Base-by-base conservation (phyloP, 2,888 invertebrate genomes). In the Parthenolecanium corni region DNA sequence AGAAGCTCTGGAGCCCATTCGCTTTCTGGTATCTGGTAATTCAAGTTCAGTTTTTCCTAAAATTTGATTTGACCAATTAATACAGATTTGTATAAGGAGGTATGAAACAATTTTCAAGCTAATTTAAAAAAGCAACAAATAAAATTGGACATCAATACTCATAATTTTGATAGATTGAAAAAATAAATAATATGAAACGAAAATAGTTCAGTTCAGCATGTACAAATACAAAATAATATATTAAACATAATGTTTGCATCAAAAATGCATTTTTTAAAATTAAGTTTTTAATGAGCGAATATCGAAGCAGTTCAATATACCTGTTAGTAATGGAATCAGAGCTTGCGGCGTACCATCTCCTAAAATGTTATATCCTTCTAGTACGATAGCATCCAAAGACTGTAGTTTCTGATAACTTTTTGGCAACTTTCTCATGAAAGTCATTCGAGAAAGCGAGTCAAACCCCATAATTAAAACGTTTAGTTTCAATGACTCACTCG, bases 321-420 rank as follows among this genome's bases (percentile, higher is more conserved):
- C 92, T 0, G 92, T 90, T 1, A 93, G 75, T 65, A 93, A 84
- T 0, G 93, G 93, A 67, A 91, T 88, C 36, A 93, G 72, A 0
- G 92, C 90, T 58, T 87, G 89, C 0, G 90, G 88, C 0, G 89
- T 90, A 0, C 89, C 90, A 71, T 90, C 90, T 0, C 90, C 90
- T 0, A 90, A 82, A 68, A 90, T 89, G 70, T 90, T 90, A 71
- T 77, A 88, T 70, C 88, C 86, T 69, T 86, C 78, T 12, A 92
- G 73, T 11, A 88, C 76, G 24, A 81, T 75, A 1, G 81, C 80
- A 6, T 79, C 74, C 53, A 89, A 71, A 31, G 83, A 76, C 0
- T 77, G 80, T 52, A 91, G 71, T 71, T 81, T 86, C 14, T 79
- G 76, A 71, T 86, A 86, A 9, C 84, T 83, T 69, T 82, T 82